phyloP scores from a whole-genome alignment of 2,113 vertebrate genomes.

The Malurus cyaneus region DNA sequence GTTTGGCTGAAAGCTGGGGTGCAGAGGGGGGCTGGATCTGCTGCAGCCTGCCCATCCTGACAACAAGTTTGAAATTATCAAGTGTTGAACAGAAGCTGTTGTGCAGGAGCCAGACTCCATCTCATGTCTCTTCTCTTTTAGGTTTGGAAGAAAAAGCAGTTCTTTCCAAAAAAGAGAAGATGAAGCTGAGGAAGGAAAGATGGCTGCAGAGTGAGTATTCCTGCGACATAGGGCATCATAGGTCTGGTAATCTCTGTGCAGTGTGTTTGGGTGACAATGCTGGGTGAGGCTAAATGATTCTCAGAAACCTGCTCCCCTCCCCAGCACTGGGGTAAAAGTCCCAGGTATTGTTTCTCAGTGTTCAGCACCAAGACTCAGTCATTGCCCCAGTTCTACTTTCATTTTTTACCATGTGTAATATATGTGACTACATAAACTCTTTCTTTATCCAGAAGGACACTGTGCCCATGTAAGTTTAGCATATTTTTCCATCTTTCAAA shows the following conservation, averaged over 20 bases:
- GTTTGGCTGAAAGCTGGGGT: neutral
- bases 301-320: neutral
- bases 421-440: neutral
- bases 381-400: neutral
- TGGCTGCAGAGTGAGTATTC: conserved; percentile 90
- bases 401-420: neutral
- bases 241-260: neutral
- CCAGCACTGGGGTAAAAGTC: neutral
- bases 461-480: neutral
- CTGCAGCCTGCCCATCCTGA: neutral
- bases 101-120: neutral
- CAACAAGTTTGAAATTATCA: neutral
- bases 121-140: conserved; percentile 41
- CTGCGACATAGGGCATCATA: rapidly evolving
- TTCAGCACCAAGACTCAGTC: neutral
- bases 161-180: conserved; percentile 90
- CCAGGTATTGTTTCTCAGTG: neutral
- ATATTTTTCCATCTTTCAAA: neutral
- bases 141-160: conserved; percentile 72
- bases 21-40: neutral
- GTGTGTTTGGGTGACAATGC: neutral
- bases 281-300: neutral
- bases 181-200: conserved; percentile 84
- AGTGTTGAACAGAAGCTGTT: neutral
- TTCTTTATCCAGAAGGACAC: neutral